These are phyloP conservation scores for Pyrgilauda ruficollis DNA, from an alignment of 2,113 vertebrate species.

Conservation along the genomic window DNA sequence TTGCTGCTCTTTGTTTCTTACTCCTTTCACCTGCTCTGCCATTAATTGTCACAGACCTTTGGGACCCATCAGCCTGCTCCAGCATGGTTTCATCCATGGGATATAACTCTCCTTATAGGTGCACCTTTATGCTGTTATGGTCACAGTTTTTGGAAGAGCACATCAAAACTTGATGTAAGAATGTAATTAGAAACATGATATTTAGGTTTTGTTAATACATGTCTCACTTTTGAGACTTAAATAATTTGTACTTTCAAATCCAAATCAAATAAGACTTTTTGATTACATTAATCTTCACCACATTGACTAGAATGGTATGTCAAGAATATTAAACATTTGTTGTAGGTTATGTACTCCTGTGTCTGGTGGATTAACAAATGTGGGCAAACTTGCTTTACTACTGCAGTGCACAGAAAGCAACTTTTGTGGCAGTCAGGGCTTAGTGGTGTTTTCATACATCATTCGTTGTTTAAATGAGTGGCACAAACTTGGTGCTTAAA, in stretches of 20 bases:
- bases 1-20: not conserved
- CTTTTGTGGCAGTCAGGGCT: not conserved
- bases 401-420: not conserved
- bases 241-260: conserved; percentile 34
- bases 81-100: not conserved
- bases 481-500: not conserved
- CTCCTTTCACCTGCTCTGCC: not conserved
- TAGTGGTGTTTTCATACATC: conserved; percentile 9
- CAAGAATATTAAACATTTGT: not conserved
- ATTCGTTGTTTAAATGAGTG: not conserved
- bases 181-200: not conserved
- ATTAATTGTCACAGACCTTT: not conserved
- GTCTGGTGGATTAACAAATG: not conserved
- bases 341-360: not conserved
- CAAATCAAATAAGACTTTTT: not conserved
- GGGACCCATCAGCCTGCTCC: not conserved
- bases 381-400: not conserved
- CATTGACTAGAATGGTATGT: not conserved
- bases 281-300: not conserved
- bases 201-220: not conserved
- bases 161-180: not conserved
- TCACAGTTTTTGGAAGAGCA: not conserved
- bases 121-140: not conserved
- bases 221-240: not conserved
- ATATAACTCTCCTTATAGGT: not conserved